phyloP scores from a whole-genome alignment of 2,888 invertebrate genomes.

The Lepidochrysops patricia region DNA sequence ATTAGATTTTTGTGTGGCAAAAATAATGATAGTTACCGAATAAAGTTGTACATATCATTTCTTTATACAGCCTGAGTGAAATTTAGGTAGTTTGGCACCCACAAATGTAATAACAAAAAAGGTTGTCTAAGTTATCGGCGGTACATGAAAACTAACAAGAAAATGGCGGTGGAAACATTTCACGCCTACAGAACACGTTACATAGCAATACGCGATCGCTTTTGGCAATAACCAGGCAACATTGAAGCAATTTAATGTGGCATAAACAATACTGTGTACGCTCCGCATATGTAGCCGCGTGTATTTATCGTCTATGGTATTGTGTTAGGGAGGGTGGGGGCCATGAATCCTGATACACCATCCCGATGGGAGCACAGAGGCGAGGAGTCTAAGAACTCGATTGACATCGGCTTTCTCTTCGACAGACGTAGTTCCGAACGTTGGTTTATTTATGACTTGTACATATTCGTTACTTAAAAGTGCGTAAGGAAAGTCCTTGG shows the following conservation, averaged over 20 bases:
- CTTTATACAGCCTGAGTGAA: not conserved
- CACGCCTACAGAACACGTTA: conserved; percentile 51
- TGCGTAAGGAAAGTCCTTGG: too few species aligned
- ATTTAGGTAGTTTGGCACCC: not conserved
- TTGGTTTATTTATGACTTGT: too few species aligned
- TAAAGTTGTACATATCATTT: too few species aligned
- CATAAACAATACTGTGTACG: conserved; percentile 69
- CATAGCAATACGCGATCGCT: conserved; percentile 61
- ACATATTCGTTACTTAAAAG: too few species aligned
- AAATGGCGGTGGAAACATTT: conserved; percentile 40
- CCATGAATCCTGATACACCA: conserved; percentile 71
- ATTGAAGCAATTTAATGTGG: conserved; percentile 71
- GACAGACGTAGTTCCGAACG: too few species aligned
- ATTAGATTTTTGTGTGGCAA: too few species aligned
- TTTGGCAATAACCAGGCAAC: conserved; percentile 70
- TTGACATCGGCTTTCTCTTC: too few species aligned
- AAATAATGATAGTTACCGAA: too few species aligned
- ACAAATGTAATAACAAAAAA: conserved; percentile 3
- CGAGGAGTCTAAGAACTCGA: too few species aligned
- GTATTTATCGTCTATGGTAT: conserved; percentile 72
- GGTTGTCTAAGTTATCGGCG: conserved; percentile 17
- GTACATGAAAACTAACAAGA: conserved; percentile 42
- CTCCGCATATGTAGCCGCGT: conserved; percentile 55
- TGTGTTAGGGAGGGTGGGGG: conserved; percentile 67
- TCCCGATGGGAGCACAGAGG: conserved; percentile 38